Evolutionary conservation across 2,113 vertebrate genomes (phyloP).

Genomic region (Stigmatopora nigra): DNA sequence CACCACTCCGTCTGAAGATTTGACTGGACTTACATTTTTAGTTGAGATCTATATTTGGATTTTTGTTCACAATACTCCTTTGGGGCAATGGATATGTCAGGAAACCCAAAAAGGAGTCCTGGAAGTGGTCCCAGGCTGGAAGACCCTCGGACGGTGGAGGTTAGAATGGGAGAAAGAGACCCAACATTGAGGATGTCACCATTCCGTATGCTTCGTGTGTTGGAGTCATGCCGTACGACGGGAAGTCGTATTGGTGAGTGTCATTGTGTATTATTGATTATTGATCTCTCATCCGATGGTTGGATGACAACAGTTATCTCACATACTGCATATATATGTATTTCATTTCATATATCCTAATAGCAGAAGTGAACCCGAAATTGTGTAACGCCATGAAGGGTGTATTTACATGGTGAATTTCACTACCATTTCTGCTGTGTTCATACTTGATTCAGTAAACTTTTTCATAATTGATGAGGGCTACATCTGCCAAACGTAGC

Average conservation of each 20-base stretch:
- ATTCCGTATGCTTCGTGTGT: slow-evolving; percentile 67
- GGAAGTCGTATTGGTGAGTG: slow-evolving; percentile 68
- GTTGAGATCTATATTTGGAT: slow-evolving; percentile 19
- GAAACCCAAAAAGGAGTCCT: slow-evolving; percentile 39
- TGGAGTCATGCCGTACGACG: slow-evolving; percentile 63
- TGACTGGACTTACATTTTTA: slow-evolving; percentile 9
- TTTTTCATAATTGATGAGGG: background rate
- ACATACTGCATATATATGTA: too few species aligned
- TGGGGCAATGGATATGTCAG: slow-evolving; percentile 41
- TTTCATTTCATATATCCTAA: too few species aligned
- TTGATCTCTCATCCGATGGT: background rate
- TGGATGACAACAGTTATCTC: background rate
- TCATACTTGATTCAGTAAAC: background rate
- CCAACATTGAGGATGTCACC: slow-evolving; percentile 61
- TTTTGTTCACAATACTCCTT: slow-evolving; percentile 10
- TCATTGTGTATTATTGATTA: slow-evolving; percentile 6
- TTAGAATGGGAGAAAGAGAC: slow-evolving; percentile 52
- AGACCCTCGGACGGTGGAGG: slow-evolving; percentile 44
- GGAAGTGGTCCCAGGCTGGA: slow-evolving; percentile 25
- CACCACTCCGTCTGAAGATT: slow-evolving; percentile 7
- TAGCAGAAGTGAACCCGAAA: background rate
- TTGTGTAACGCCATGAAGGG: background rate
- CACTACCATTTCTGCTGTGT: background rate
- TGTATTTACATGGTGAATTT: background rate
- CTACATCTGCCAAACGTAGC: background rate